phyloP scores from a whole-genome alignment of 2,113 vertebrate species.

The Hiodon alosoides region DNA sequence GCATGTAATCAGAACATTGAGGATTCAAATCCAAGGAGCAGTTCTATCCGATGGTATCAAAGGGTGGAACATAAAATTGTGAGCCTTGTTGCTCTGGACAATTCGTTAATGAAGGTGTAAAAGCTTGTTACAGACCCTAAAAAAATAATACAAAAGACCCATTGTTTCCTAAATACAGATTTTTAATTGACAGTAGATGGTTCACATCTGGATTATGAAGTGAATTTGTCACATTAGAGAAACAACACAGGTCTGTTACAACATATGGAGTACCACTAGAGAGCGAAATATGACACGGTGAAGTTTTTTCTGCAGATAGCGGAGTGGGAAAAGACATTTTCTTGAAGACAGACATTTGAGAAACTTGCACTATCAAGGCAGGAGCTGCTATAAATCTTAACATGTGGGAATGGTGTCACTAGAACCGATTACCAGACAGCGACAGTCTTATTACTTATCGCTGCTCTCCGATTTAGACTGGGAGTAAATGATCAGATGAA shows the following conservation, averaged over 20 bases:
- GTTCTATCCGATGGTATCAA: no score
- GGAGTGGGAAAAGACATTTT: neutral
- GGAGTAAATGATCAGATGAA: no score
- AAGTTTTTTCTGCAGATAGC: neutral
- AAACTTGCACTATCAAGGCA: neutral
- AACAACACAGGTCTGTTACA: neutral
- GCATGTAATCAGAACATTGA: no score
- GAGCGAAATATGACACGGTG: neutral
- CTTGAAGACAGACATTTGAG: neutral
- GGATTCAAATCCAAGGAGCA: no score
- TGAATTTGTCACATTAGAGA: neutral
- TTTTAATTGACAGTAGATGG: no score
- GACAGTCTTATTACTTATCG: neutral
- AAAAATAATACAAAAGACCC: neutral
- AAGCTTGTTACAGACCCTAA: no score
- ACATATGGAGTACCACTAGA: neutral
- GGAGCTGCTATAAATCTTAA: neutral
- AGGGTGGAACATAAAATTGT: no score
- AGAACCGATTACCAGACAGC: neutral
- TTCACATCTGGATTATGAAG: neutral
- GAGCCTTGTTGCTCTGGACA: no score
- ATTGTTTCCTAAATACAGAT: neutral
- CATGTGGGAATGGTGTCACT: neutral
- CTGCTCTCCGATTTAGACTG: neutral
- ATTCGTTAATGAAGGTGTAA: no score